Evolutionary conservation across 64 coral and sea anemone species (phyloP).

Genomic region (Acropora yongei): DNA sequence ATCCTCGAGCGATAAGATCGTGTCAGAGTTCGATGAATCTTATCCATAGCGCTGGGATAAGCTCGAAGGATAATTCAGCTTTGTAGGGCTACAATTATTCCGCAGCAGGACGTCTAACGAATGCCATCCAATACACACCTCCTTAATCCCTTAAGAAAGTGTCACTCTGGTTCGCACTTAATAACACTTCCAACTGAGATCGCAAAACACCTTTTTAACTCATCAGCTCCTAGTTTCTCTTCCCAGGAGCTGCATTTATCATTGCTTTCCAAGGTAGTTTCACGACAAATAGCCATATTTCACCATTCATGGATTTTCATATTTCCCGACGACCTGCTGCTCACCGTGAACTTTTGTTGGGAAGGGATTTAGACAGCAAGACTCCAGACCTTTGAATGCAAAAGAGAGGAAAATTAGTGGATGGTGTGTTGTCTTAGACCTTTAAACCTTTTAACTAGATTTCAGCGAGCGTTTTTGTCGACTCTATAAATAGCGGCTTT

Average conservation of each 20-base stretch:
- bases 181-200: conserved; percentile 4
- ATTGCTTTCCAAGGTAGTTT: neutral
- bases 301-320: conserved; percentile 5
- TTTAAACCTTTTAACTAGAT: neutral
- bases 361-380: neutral
- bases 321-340: conserved; percentile 19
- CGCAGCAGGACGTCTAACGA: neutral
- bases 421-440: neutral
- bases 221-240: neutral
- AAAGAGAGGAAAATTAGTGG: neutral
- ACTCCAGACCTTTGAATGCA: conserved; percentile 1
- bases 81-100: neutral
- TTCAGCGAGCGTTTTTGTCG: neutral
- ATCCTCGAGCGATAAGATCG: neutral
- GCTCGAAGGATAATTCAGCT: neutral
- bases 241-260: neutral
- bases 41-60: neutral
- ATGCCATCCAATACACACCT: neutral
- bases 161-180: neutral
- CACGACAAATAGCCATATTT: neutral
- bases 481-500: neutral
- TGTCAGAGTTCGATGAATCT: neutral
- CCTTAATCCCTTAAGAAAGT: conserved; percentile 34
- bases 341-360: neutral
- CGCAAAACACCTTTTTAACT: conserved; percentile 40